These are phyloP conservation scores for Atta colombica DNA, from an alignment of 1,140 invertebrate species.

Conservation along the genomic window DNA sequence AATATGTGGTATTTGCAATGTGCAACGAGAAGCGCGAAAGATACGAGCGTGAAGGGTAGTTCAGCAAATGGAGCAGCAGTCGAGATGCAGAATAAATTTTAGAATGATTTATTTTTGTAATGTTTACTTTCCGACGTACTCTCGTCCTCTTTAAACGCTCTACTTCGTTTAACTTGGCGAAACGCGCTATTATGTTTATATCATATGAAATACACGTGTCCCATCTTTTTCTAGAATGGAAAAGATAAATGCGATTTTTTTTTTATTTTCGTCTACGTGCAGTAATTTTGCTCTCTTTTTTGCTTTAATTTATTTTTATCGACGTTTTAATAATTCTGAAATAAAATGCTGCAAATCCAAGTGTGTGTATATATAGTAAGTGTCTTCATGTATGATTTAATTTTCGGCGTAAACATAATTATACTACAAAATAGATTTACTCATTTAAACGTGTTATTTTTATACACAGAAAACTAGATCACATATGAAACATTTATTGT, in stretches of 20 bases:
- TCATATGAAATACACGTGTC: background rate
- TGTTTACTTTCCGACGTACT: conserved; percentile 28
- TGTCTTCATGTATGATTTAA: too few species aligned
- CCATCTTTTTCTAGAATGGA: background rate
- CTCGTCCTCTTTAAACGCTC: conserved; percentile 24
- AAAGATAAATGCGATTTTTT: background rate
- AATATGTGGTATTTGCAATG: conserved; percentile 19
- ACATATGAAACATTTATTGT: too few species aligned
- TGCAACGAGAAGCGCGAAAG: background rate
- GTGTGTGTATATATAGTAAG: too few species aligned
- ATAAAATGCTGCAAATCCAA: background rate
- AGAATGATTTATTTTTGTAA: conserved; percentile 53
- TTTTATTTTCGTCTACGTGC: too few species aligned
- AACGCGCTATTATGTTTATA: background rate
- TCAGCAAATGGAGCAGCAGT: conserved; percentile 38
- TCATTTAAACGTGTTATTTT: too few species aligned
- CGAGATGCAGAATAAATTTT: conserved; percentile 49
- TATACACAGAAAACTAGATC: too few species aligned
- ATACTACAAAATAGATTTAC: too few species aligned
- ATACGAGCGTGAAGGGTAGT: background rate
- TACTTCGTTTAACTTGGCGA: conserved; percentile 10
- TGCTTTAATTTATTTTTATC: too few species aligned
- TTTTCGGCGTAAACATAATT: too few species aligned
- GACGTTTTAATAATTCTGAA: background rate
- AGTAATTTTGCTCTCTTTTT: background rate